Conservation (phyloP, 2,888 invertebrate genomes). For the Pristionchus mayeri region DNA sequence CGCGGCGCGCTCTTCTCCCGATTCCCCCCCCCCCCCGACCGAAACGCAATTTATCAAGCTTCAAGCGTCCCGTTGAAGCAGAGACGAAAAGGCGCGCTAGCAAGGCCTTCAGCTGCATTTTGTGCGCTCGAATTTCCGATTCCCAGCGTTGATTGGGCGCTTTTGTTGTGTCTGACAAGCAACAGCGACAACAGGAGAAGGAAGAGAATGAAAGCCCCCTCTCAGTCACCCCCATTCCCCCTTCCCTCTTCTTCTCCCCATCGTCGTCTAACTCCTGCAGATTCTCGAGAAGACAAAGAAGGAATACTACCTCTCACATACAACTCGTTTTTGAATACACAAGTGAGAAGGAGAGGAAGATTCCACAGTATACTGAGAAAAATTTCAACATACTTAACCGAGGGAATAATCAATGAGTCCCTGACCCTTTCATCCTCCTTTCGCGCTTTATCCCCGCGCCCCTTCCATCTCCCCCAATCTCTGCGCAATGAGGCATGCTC, state of each 20-base stretch:
- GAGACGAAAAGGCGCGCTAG: not conserved
- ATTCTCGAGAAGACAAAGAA: conserved; percentile 16
- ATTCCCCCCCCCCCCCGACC: not conserved
- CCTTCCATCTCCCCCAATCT: not conserved
- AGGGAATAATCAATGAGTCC: not conserved
- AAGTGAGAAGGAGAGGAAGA: not conserved
- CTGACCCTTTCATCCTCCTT: not conserved
- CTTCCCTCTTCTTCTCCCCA: not conserved
- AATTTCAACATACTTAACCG: too few relatives aligned
- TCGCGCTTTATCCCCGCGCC: not conserved
- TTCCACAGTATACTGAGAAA: not conserved
- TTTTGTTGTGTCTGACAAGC: conserved; percentile 44
- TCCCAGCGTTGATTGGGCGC: conserved; percentile 19
- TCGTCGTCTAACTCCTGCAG: conserved; percentile 32
- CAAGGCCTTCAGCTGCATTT: not conserved
- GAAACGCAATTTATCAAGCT: conserved; percentile 34
- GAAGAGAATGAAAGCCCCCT: not conserved
- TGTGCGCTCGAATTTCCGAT: conserved; percentile 23
- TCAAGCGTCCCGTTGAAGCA: not conserved
- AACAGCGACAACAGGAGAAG: not conserved
- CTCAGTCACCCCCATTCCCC: not conserved
- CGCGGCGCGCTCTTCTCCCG: not conserved
- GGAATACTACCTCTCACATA: conserved; percentile 3
- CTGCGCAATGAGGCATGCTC: conserved; percentile 39
- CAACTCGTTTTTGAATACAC: not conserved